Conservation (phyloP, 1,140 invertebrate species). For the Drosophila tristis region DNA sequence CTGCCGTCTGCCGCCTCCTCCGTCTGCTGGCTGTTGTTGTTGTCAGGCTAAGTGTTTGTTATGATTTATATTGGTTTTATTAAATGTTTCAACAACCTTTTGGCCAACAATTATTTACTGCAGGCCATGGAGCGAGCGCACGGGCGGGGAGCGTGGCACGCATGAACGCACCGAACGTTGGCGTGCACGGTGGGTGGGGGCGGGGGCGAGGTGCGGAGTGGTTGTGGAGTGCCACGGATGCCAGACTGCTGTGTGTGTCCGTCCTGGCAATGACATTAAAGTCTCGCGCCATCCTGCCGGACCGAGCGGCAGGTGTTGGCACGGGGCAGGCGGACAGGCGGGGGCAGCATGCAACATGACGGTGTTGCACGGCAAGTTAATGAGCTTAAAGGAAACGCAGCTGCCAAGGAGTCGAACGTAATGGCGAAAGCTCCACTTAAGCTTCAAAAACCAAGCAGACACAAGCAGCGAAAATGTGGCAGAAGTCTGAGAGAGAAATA, state of each 20-base stretch:
- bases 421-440: conserved; percentile 26
- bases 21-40: conserved; percentile 37
- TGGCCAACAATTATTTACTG: conserved; percentile 80
- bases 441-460: no score
- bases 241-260: conserved; percentile 8
- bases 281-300: not conserved
- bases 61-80: conserved; percentile 83
- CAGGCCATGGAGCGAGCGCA: conserved; percentile 25
- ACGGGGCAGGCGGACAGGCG: not conserved
- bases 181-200: not conserved
- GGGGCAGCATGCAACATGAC: conserved; percentile 19
- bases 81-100: conserved; percentile 82
- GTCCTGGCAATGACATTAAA: conserved; percentile 39
- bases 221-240: not conserved
- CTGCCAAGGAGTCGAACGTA: conserved; percentile 12
- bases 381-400: conserved; percentile 43
- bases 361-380: conserved; percentile 30
- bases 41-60: conserved; percentile 77
- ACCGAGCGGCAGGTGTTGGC: conserved; percentile 19
- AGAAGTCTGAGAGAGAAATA: no score
- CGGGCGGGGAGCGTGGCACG: conserved; percentile 22
- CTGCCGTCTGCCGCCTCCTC: not conserved
- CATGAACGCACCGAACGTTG: conserved; percentile 41
- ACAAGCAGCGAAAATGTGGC: no score
- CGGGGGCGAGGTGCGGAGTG: not conserved